Evolutionary conservation across 2,797 vertebrate species (phyloP), one percentile per base, ranked within the genome.

Genomic region (Choloepus didactylus): DNA sequence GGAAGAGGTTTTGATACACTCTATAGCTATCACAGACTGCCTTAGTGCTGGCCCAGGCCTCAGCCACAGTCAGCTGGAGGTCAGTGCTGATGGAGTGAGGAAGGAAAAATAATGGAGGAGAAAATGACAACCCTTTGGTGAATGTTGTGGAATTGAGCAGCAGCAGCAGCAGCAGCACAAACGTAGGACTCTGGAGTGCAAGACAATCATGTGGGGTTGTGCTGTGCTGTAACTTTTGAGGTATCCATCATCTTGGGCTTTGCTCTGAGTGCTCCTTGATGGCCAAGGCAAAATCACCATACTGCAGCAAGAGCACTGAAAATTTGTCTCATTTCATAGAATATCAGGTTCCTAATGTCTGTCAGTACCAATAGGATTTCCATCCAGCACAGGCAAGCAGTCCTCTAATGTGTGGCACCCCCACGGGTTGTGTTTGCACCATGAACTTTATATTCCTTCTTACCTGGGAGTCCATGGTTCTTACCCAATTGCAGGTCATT

Each of bases 271-370:
- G 98, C 98, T 99, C 99, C 98, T 99, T 99, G 98, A 99, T 98
- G 29, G 99, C 99, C 97, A 99, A 97, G 56, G 98, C 98, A 98
- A 99, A 99, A 98, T 99, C 99, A 93, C 99, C 99, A 21, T 99
- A 98, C 96, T 99, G 99, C 6, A 99, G 97, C 98, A 99, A 98
- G 27, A 99, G 98, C 89, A 99, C 98, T 77, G 46, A 99, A 97
- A 99, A 99, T 70, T 99, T 96, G 97, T 99, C 99, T 99, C 98
- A 99, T 98, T 97, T 99, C 98, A 6, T 99, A 99, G 46, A 98
- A 98, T 0, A 98, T 98, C 95, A 99, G 97, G 76, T 90, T 98
- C 94, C 98, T 98, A 94, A 99, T 99, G 96, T 98, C 99, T 80
- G 97, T 98, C 96, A 98, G 97, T 88, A 99, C 98, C 0, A 98